Conservation (phyloP, 1,140 invertebrate genomes). For the Drosophila orosa region DNA sequence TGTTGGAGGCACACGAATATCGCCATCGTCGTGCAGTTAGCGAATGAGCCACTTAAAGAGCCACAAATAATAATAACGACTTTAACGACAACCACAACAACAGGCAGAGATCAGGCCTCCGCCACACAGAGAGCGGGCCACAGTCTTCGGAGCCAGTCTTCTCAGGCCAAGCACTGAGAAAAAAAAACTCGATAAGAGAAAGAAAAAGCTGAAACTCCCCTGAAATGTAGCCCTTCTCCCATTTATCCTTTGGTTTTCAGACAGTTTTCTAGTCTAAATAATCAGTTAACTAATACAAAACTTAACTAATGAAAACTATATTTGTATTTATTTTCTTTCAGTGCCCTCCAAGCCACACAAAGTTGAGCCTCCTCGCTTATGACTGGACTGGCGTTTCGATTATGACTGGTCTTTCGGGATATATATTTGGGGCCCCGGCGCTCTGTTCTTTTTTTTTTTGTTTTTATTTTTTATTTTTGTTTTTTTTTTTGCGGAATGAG, state of each 20-base stretch:
- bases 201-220: too few species aligned
- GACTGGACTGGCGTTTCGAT: slow-evolving; percentile 51
- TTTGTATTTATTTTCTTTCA: too few species aligned
- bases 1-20: slow-evolving; percentile 74
- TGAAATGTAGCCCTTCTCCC: too few species aligned
- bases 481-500: slow-evolving; percentile 21
- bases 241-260: neutral
- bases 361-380: slow-evolving; percentile 70
- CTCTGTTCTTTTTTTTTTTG: neutral
- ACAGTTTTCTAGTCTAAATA: neutral
- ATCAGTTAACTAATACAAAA: too few species aligned
- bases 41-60: slow-evolving; percentile 82
- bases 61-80: slow-evolving; percentile 83
- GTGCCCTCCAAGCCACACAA: slow-evolving; percentile 42
- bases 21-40: slow-evolving; percentile 80
- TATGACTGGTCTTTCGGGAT: slow-evolving; percentile 31
- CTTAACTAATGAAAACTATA: too few species aligned
- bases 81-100: slow-evolving; percentile 80
- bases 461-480: neutral
- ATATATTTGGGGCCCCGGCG: slow-evolving; percentile 26
- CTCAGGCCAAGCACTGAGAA: neutral
- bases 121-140: slow-evolving; percentile 40
- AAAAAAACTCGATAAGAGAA: too few species aligned
- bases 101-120: slow-evolving; percentile 62
- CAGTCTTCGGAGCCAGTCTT: slow-evolving; percentile 11